Percentiles rank a stretch among this genome's conserved stretches.
Evolutionary conservation across 2,888 invertebrate species (phyloP).

Genomic region (Thalpophila matura): DNA sequence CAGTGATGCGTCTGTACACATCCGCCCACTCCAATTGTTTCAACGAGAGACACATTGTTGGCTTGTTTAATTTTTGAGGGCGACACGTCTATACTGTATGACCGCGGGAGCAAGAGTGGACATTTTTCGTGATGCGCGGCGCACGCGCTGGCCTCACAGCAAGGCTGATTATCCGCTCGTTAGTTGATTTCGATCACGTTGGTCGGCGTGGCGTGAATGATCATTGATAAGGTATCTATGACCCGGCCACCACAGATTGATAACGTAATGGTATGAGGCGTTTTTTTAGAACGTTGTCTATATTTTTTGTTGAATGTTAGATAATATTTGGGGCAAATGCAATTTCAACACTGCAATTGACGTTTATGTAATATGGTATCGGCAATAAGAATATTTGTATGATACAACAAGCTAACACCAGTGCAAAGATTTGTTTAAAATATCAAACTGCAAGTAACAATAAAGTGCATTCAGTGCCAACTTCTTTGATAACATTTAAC

Average conservation of each 20-base stretch:
- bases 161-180: slow-evolving; percentile 62
- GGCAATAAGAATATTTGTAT: neutral
- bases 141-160: slow-evolving; percentile 61
- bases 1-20: slow-evolving; percentile 78
- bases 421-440: neutral
- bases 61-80: slow-evolving; percentile 36
- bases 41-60: slow-evolving; percentile 83
- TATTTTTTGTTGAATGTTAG: slow-evolving; percentile 17
- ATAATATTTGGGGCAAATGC: slow-evolving; percentile 28
- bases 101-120: slow-evolving; percentile 55
- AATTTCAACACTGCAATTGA: slow-evolving; percentile 19
- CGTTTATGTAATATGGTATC: neutral
- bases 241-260: slow-evolving; percentile 66
- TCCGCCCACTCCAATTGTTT: slow-evolving; percentile 86
- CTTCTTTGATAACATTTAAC: slow-evolving; percentile 20
- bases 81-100: slow-evolving; percentile 45
- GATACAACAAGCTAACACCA: neutral
- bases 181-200: slow-evolving; percentile 71
- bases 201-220: slow-evolving; percentile 68
- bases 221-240: slow-evolving; percentile 74
- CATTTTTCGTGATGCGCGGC: slow-evolving; percentile 52
- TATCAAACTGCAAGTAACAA: slow-evolving; percentile 12
- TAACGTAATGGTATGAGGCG: slow-evolving; percentile 50
- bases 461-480: slow-evolving; percentile 34
- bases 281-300: slow-evolving; percentile 29